Conservation (phyloP, 1,140 invertebrate species). For the Platyura marginata region DNA sequence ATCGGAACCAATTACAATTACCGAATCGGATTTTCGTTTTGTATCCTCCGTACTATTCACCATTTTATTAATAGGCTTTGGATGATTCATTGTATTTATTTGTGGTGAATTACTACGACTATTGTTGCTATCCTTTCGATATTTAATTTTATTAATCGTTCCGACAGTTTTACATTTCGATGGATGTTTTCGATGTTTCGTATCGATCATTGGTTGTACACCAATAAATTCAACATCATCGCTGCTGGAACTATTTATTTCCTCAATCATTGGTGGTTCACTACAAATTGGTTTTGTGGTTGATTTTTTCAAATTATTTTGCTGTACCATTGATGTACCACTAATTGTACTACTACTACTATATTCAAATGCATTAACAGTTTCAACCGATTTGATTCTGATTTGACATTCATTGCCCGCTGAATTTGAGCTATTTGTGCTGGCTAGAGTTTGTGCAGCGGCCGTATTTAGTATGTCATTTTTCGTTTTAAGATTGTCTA, state of each 20-base stretch:
- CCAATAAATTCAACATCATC: constrained; percentile 21
- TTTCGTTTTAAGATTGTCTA: constrained; percentile 1
- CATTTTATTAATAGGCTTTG: background rate
- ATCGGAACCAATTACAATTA: too few species aligned
- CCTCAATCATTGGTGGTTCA: background rate
- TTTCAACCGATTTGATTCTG: constrained; percentile 1
- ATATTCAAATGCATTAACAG: background rate
- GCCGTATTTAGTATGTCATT: constrained; percentile 1
- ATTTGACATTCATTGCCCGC: background rate
- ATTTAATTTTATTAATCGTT: background rate
- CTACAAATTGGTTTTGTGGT: too few species aligned
- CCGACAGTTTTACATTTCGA: background rate
- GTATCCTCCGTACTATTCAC: background rate
- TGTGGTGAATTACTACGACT: background rate
- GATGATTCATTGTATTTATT: background rate
- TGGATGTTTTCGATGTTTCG: background rate
- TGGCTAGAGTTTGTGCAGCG: too few species aligned
- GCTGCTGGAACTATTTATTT: constrained; percentile 16
- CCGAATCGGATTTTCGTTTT: background rate
- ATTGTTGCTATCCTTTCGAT: background rate
- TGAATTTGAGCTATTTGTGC: too few species aligned
- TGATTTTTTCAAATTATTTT: background rate
- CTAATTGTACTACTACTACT: constrained; percentile 9
- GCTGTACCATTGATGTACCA: constrained; percentile 3
- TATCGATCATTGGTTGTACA: constrained; percentile 8